Evolutionary conservation across 2,797 vertebrate species (phyloP).

Genomic region (Calcarius lapponicus): DNA sequence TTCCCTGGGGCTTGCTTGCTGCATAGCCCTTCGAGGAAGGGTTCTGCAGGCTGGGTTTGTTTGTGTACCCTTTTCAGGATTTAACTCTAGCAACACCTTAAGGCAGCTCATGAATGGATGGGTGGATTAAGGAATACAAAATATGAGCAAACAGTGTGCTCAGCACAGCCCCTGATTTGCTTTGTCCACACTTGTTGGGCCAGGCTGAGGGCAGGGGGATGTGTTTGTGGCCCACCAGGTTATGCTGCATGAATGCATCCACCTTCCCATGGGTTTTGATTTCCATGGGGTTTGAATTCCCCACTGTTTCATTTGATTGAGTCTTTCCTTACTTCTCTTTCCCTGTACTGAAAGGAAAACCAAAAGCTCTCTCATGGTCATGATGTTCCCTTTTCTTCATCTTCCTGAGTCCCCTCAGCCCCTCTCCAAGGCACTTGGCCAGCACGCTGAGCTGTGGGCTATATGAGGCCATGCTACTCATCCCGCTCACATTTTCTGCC

Average conservation of each 20-base stretch:
- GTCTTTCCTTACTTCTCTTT: neutral
- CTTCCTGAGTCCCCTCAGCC: neutral
- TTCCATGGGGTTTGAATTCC: neutral
- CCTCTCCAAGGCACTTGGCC: neutral
- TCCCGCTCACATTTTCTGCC: neutral
- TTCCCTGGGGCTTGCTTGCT: conserved; percentile 11
- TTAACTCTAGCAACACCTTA: conserved; percentile 49
- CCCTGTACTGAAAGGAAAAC: neutral
- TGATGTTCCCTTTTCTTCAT: neutral
- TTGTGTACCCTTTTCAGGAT: neutral
- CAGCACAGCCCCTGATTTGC: neutral
- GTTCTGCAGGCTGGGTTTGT: neutral
- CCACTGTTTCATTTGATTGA: neutral
- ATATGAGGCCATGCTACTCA: neutral
- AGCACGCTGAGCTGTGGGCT: neutral
- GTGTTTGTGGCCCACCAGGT: neutral
- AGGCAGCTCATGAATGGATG: conserved; percentile 4
- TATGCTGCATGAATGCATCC: neutral
- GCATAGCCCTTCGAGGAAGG: conserved; percentile 15
- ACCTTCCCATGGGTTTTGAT: neutral
- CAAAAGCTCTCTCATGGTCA: neutral
- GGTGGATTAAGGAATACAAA: neutral
- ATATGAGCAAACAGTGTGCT: neutral
- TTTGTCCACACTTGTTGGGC: rapidly evolving
- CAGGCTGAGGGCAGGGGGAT: neutral